phyloP scores from a whole-genome alignment of 2,113 vertebrate genomes.

The Lycaon pictus region DNA sequence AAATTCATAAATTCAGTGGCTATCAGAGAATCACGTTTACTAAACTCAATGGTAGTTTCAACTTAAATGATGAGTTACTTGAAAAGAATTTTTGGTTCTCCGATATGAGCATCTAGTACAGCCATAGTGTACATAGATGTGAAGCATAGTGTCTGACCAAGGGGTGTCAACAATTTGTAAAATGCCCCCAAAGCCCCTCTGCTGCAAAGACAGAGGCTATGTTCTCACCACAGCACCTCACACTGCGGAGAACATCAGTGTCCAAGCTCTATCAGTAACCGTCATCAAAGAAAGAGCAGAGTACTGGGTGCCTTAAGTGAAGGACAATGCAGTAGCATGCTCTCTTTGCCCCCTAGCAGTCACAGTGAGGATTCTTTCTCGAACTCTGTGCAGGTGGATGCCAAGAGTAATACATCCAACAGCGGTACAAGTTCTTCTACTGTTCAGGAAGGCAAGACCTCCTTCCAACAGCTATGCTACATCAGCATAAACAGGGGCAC shows the following conservation, averaged over 20 bases:
- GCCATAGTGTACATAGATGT: neutral
- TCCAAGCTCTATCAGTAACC: neutral
- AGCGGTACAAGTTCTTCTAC: neutral
- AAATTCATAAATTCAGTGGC: neutral
- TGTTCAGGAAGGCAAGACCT: neutral
- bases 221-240: neutral
- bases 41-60: neutral
- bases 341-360: neutral
- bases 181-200: neutral
- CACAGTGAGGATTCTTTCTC: neutral
- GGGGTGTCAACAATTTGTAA: neutral
- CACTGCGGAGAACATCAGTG: neutral
- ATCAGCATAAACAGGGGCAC: slow-evolving; percentile 77
- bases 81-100: slow-evolving; percentile 40
- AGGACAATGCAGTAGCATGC: rapidly evolving
- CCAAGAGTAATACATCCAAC: neutral
- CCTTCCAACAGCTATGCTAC: slow-evolving; percentile 50
- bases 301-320: neutral
- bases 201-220: neutral
- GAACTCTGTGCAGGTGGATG: neutral
- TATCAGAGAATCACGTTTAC: neutral
- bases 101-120: neutral
- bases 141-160: neutral
- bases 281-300: neutral
- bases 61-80: slow-evolving; percentile 31